These are phyloP conservation scores for Tholera decimalis DNA, from an alignment of 2,888 invertebrate species.

Conservation along the genomic window DNA sequence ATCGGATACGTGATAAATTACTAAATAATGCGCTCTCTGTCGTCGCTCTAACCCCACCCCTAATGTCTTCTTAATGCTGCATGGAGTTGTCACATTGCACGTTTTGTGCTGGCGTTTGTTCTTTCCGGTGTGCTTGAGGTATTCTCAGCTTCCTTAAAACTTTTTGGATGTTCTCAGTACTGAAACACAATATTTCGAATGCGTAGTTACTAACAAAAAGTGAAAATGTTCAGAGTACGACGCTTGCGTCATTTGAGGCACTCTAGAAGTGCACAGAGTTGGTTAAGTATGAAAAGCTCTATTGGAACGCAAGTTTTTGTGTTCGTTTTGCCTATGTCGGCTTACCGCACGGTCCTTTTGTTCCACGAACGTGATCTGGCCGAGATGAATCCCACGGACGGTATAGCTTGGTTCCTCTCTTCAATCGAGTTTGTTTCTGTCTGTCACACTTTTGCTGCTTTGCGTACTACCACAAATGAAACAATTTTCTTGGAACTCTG, in stretches of 20 bases:
- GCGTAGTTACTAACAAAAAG: conserved; percentile 13
- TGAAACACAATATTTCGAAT: conserved; percentile 19
- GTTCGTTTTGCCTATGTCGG: conserved; percentile 80
- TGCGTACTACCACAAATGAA: conserved; percentile 78
- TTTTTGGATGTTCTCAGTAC: conserved; percentile 56
- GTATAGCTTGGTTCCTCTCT: conserved; percentile 84
- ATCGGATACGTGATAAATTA: conserved; percentile 85
- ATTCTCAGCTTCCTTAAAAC: conserved; percentile 68
- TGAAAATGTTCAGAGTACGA: conserved; percentile 61
- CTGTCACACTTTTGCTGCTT: conserved; percentile 80
- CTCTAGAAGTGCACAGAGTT: conserved; percentile 80
- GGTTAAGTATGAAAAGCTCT: conserved; percentile 87
- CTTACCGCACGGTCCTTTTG: conserved; percentile 85
- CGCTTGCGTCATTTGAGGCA: conserved; percentile 70
- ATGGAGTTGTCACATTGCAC: conserved; percentile 88
- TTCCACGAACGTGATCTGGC: conserved; percentile 89
- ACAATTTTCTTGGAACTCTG: conserved; percentile 75
- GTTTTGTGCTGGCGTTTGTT: conserved; percentile 80
- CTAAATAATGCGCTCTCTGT: conserved; percentile 84
- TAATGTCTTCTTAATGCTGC: conserved; percentile 90
- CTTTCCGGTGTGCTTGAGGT: conserved; percentile 71
- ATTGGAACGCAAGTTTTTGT: conserved; percentile 86
- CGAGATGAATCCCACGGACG: conserved; percentile 86
- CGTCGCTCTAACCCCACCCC: conserved; percentile 78
- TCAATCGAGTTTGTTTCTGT: conserved; percentile 84